Base-by-base conservation (phyloP, 2,797 vertebrate species). In the Amphiprion clarkii region DNA sequence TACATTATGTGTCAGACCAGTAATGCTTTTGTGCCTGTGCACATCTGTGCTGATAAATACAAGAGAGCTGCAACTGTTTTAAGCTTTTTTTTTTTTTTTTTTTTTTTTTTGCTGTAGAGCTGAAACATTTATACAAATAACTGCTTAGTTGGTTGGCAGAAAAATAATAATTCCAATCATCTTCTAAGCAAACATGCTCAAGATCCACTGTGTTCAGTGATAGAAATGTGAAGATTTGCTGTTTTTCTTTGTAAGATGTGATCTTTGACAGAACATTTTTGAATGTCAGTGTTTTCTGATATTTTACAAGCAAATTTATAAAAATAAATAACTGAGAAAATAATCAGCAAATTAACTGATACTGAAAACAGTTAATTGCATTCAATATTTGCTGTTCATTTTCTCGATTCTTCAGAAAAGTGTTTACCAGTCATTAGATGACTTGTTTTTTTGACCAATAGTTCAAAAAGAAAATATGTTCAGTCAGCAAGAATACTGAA, bases 1-100 rank as follows among this genome's bases (percentile, higher is more conserved):
- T 57, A 31, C 48, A 33, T 68, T 53, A 62, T 76, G 51, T 33
- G 73, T 63, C 70, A 31, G 53, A 65, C 21, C 49, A 33, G 33
- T 51, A 48, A 40, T 64, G 55, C 21, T 21, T 78, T 6, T 55
- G 23, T 33, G n/a, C 27, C 13, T 53, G 67, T 46, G 33, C 40
- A 42, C 39, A 51, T 78, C 16, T 72, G 72, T 71, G 59, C 13
- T 12, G 13, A 40, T 16, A 17, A 71, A 63, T n/a, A 39, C 8
- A 52, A 29, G 0, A 2, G 5, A 27, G 39, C 12, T 70, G 27
- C 5, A 16, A 16, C 48, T 23, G 4, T 56, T 46, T 19, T 39
- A 53, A 23, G 9, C 11, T 13, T 31, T 16, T 57, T 1, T 25
- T 13, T 49, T 53, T 46, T 12, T 1, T 13, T 31, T 16, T 36